Percentiles rank a stretch among this genome's conserved stretches.
Conservation (phyloP, 2,797 vertebrate genomes). For the Scomberomorus guttatus region DNA sequence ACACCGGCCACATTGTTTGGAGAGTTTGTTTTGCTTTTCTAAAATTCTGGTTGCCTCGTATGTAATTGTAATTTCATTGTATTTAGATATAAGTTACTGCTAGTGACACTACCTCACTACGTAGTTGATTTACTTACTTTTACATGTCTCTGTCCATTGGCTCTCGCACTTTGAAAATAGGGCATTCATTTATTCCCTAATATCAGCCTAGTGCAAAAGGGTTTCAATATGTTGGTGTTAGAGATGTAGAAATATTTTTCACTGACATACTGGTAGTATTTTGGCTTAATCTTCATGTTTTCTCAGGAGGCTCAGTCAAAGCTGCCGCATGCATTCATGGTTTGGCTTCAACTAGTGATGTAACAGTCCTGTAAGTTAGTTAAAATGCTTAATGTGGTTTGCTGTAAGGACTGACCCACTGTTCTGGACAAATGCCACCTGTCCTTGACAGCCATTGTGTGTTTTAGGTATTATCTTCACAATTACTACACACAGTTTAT, state of each 20-base stretch:
- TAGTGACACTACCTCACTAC: neutral
- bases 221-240: neutral
- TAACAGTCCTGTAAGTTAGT: neutral
- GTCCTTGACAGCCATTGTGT: neutral
- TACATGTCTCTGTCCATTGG: neutral
- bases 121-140: neutral
- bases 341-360: neutral
- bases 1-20: neutral
- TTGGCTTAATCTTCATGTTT: conserved; percentile 4
- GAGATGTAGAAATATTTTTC: neutral
- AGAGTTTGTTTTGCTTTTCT: neutral
- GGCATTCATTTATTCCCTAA: neutral
- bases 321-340: neutral
- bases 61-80: neutral
- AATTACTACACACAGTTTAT: neutral
- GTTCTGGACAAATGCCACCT: neutral
- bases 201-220: neutral
- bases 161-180: neutral
- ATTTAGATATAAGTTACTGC: neutral
- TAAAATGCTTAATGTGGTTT: neutral
- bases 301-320: conserved; percentile 3
- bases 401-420: neutral
- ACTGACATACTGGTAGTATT: neutral
- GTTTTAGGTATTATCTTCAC: neutral
- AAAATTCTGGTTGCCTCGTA: neutral